Base-by-base conservation (phyloP, 2,113 vertebrate genomes). In the Smithornis capensis region DNA sequence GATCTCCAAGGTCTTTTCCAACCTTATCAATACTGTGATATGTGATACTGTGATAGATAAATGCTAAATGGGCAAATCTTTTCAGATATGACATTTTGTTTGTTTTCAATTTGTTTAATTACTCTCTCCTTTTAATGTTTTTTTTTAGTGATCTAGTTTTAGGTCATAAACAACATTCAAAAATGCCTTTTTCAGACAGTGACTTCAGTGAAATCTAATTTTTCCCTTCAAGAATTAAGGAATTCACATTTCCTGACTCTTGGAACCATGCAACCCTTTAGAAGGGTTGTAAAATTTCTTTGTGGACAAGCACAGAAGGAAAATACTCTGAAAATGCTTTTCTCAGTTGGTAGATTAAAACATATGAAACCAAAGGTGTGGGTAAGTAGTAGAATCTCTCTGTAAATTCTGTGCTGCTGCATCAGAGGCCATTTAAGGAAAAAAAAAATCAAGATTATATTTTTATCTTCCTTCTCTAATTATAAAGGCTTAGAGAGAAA, bases 201-300 rank as follows among this genome's bases (percentile, higher is more conserved):
- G 6, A 42, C 38, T 85, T 82, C 62, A 67, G 8, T 79, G 12
- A 37, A 92, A 80, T 74, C 27, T 2, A 28, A 6, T 73, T 91
- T 89, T 95, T 56, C n/a, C 63, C 47, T 74, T 56, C 44, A 21
- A 88, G 25, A 27, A 22, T 60, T 79, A 68, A 4, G 2, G 53
- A 82, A 85, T 83, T 79, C 53, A 79, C 37, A 75, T 85, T 93
- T 95, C 75, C 83, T 90, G 70, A 57, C 33, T 88, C 38, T 79
- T 94, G 78, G 38, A 93, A 40, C 24, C 10, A 4, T 19, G 9
- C 9, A 14, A 14, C 13, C 28, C 29, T 55, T 79, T 45, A 38
- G 38, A 92, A 83, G 42, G 14, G 29, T 63, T 92, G 21, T 76
- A 90, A 88, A 95, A 87, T 69, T 15, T 42, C 38, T 90, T 87